Evolutionary conservation across 2,113 vertebrate species (phyloP).

Genomic region (Pygoscelis antarcticus): DNA sequence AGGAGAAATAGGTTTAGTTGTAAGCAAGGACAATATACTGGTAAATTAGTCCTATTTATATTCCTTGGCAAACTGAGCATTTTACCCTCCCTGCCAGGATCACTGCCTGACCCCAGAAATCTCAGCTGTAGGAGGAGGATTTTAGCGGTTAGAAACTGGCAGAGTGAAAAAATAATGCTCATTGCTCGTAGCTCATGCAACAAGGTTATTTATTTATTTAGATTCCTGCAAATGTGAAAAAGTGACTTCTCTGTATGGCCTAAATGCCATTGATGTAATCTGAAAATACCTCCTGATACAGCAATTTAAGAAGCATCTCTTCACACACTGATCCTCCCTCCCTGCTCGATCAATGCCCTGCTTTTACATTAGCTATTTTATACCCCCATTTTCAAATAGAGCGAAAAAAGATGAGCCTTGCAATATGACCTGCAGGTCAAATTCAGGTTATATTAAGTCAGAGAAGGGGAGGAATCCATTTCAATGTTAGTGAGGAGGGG

Average conservation of each 20-base stretch:
- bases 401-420: slow-evolving; percentile 47
- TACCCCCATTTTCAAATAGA: slow-evolving; percentile 29
- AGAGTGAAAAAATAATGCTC: neutral
- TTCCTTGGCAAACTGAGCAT: slow-evolving; percentile 14
- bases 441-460: slow-evolving; percentile 64
- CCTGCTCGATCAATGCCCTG: slow-evolving; percentile 17
- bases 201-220: slow-evolving; percentile 41
- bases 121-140: neutral
- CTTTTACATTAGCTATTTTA: slow-evolving; percentile 30
- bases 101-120: slow-evolving; percentile 9
- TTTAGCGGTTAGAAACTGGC: neutral
- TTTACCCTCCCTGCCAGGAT: neutral
- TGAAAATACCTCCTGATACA: slow-evolving; percentile 6
- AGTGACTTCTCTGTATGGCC: neutral
- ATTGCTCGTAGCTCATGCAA: neutral
- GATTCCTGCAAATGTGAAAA: slow-evolving; percentile 1
- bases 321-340: neutral
- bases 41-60: slow-evolving; percentile 39
- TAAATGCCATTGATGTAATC: neutral
- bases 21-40: neutral
- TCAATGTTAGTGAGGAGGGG: slow-evolving; percentile 28
- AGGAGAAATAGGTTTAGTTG: neutral
- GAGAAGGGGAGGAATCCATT: slow-evolving; percentile 44
- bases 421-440: slow-evolving; percentile 50
- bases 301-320: neutral